Evolutionary conservation across 2,888 invertebrate species (phyloP).

Genomic region (Harpagoxenus sublaevis): DNA sequence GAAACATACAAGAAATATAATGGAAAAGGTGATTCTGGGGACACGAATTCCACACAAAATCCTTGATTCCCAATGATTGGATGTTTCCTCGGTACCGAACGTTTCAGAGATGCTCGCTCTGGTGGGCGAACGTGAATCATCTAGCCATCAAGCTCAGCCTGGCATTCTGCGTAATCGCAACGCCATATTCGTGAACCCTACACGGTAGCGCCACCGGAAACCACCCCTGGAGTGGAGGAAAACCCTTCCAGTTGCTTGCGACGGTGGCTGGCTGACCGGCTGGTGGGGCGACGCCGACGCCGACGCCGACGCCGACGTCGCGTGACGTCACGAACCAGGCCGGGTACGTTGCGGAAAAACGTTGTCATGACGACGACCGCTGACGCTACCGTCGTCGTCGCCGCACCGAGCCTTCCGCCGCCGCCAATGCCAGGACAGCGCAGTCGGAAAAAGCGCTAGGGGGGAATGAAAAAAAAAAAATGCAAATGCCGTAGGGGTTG

Average conservation of each 20-base stretch:
- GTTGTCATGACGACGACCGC: slow-evolving; percentile 83
- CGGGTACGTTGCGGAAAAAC: slow-evolving; percentile 85
- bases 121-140: slow-evolving; percentile 14
- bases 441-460: slow-evolving; percentile 36
- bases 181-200: slow-evolving; percentile 69
- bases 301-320: slow-evolving; percentile 69
- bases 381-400: slow-evolving; percentile 74
- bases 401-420: slow-evolving; percentile 43
- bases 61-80: not conserved
- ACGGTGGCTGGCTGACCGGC: slow-evolving; percentile 53
- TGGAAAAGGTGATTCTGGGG: not conserved
- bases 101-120: not conserved
- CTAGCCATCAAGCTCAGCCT: not conserved
- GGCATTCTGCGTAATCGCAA: slow-evolving; percentile 57
- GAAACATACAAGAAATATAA: not conserved
- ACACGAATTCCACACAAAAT: not conserved
- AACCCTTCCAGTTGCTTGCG: slow-evolving; percentile 56
- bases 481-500: not conserved
- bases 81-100: not conserved
- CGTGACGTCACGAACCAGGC: slow-evolving; percentile 84
- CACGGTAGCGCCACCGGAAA: slow-evolving; percentile 70
- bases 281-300: slow-evolving; percentile 69
- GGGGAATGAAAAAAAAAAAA: not conserved
- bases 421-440: slow-evolving; percentile 71
- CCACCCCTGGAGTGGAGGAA: slow-evolving; percentile 53